These are phyloP conservation scores for Zaprionus lineosus DNA, from an alignment of 2,888 invertebrate species.

Conservation along the genomic window DNA sequence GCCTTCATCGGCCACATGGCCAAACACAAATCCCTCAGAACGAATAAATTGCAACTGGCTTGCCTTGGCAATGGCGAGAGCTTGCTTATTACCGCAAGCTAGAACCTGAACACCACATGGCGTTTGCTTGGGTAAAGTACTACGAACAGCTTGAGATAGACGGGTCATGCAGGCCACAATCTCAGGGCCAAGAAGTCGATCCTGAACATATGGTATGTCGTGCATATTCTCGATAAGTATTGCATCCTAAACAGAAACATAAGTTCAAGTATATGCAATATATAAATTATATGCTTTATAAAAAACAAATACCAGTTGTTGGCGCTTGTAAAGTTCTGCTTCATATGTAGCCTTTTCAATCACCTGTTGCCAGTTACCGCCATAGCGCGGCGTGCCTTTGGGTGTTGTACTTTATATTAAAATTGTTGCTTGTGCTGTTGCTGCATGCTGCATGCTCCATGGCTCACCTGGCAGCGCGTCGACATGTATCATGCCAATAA, in stretches of 20 bases:
- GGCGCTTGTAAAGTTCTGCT: slow-evolving; percentile 85
- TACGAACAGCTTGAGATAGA: slow-evolving; percentile 85
- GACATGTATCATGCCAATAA: slow-evolving; percentile 90
- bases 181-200: slow-evolving; percentile 86
- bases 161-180: slow-evolving; percentile 87
- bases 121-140: slow-evolving; percentile 83
- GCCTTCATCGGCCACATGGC: slow-evolving; percentile 92
- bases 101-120: slow-evolving; percentile 88
- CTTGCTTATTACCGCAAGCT: slow-evolving; percentile 90
- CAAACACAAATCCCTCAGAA: slow-evolving; percentile 90
- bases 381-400: slow-evolving; percentile 85
- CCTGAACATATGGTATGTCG: slow-evolving; percentile 88
- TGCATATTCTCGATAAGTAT: slow-evolving; percentile 91
- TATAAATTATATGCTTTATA: background rate
- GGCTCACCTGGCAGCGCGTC: slow-evolving; percentile 87
- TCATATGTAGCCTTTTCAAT: slow-evolving; percentile 86
- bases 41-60: slow-evolving; percentile 88
- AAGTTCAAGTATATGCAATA: background rate
- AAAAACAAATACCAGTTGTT: slow-evolving; percentile 83
- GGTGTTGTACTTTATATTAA: slow-evolving; percentile 11
- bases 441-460: background rate
- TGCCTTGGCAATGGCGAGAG: slow-evolving; percentile 89
- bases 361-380: slow-evolving; percentile 84
- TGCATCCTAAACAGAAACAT: slow-evolving; percentile 84
- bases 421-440: background rate